Evolutionary conservation across 2,797 vertebrate species (phyloP).

Genomic region (Sorex maritimensis): DNA sequence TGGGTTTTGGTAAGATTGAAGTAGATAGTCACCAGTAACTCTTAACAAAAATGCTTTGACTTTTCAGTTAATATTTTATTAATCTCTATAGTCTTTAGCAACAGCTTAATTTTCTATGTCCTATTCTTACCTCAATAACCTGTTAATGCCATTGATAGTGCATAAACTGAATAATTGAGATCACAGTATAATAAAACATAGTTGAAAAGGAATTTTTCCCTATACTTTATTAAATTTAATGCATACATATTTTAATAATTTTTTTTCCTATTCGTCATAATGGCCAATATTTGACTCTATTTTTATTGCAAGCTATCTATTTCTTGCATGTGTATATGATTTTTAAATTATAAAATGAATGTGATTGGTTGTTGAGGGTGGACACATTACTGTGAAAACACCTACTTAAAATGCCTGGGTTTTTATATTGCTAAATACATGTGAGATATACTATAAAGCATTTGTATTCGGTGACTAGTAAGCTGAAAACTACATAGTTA

Average conservation of each 20-base stretch:
- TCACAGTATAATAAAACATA: neutral
- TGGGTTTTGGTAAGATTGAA: neutral
- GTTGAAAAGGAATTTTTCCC: slow-evolving; percentile 19
- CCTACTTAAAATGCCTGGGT: neutral
- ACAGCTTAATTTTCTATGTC: neutral
- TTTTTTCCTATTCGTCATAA: neutral
- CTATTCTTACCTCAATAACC: neutral
- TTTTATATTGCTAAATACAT: slow-evolving; percentile 37
- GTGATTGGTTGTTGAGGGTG: neutral
- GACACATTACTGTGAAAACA: slow-evolving; percentile 14
- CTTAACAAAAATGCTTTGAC: slow-evolving; percentile 23
- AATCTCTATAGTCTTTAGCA: slow-evolving; percentile 1
- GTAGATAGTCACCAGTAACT: neutral
- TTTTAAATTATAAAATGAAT: neutral
- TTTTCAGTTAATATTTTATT: slow-evolving; percentile 9
- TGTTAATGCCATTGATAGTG: neutral
- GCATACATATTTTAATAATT: slow-evolving; percentile 39
- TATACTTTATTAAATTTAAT: slow-evolving; percentile 14
- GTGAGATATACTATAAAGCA: slow-evolving; percentile 22
- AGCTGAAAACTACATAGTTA: neutral
- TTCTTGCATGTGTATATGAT: neutral
- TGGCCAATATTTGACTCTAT: slow-evolving; percentile 1
- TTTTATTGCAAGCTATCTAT: slow-evolving; percentile 41
- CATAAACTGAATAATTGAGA: neutral
- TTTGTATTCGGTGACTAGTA: slow-evolving; percentile 39